Base-by-base conservation (phyloP, 2,797 vertebrate species). In the Clarias pachynema region DNA sequence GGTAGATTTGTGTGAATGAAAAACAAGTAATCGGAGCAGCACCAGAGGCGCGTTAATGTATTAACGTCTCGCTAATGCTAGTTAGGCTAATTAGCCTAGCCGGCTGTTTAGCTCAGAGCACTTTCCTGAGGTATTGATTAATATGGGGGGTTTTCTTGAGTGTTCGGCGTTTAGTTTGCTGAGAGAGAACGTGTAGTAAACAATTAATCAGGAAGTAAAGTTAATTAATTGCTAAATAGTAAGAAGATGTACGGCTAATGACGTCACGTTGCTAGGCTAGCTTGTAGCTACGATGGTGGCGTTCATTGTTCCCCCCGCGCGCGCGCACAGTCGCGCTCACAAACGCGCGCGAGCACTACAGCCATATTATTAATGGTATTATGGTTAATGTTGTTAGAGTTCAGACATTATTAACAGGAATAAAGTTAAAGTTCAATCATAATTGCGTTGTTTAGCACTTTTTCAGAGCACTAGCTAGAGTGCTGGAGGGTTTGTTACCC, bases 241-340 rank as follows among this genome's bases (percentile, higher is more conserved):
- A 18, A 14, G 12, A 16, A 14, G 12, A 16, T 40, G 57, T n/a
- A 0, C 20, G 18, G 44, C 60, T 65, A 75, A 34, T n/a, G 44
- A 49, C 44, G 44, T 49, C 44, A 49, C 44, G 44, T 49, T 49
- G 63, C 86, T 84, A 44, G 69, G 92, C 85, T 92, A 93, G 91
- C 89, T 59, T 24, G 1, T 49, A 68, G 86, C 92, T 90, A 88
- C 89, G 88, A 65, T 26, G 34, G 29, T 12, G 59, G 68, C 69
- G 59, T 84, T 85, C 79, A 87, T 78, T 81, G 82, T 87, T 66
- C 66, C 66, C 9, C n/a, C 1, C 72, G 0, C 73, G 0, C 49
- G 0, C 10, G 5, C 26, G 18, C 26, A 57, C 15, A 0, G n/a
- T 20, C 44, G 1, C 44, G 4, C 66, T 22, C 66, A 22, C 12